Evolutionary conservation across 2,888 invertebrate species (phyloP), one percentile per base, ranked within the genome.

Genomic region (Gryllus longicercus): DNA sequence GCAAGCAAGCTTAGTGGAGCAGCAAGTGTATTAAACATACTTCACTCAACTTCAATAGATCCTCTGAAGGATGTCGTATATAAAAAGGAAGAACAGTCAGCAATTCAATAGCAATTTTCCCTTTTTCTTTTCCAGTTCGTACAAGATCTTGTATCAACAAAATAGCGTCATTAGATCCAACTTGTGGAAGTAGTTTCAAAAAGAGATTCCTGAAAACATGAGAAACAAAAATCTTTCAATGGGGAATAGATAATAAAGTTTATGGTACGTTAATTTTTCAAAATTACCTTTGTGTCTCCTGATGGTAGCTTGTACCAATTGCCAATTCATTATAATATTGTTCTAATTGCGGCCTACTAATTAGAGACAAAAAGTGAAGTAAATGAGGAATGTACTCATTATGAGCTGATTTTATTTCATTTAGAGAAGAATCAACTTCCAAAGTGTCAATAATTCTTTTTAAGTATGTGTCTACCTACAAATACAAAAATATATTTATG

Each of bases 31-130:
- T 75, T 75, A n/a, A 11, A 79, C 51, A 75, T 81, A 85, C 85
- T 84, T 85, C 85, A 79, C 84, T 84, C 51, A 87, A 85, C 10
- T 82, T 79, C 5, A 88, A 83, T 21, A 89, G 82, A 78, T 86
- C 84, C 77, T 87, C 87, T 16, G 90, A 88, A 2, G 90, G 86
- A 50, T 91, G 90, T 16, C 92, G 91, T 51, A 93, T 90, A 85
- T 93, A 92, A 86, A 93, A 93, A 0, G 94, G 94, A 79, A 93
- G 88, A 75, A 92, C 92, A 0, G 92, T 89, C 49, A 93, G 88
- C 63, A 93, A 87, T 74, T 92, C 91, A 10, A 92, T 89, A 0
- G 93, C 90, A 0, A 91, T 90, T 2, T 92, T 90, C 49, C 92
- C 91, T 84, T 92, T 92, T 0, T 93, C 89, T 87, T 91, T 88